phyloP scores from a whole-genome alignment of 2,113 vertebrate species.

The Chamaea fasciata region DNA sequence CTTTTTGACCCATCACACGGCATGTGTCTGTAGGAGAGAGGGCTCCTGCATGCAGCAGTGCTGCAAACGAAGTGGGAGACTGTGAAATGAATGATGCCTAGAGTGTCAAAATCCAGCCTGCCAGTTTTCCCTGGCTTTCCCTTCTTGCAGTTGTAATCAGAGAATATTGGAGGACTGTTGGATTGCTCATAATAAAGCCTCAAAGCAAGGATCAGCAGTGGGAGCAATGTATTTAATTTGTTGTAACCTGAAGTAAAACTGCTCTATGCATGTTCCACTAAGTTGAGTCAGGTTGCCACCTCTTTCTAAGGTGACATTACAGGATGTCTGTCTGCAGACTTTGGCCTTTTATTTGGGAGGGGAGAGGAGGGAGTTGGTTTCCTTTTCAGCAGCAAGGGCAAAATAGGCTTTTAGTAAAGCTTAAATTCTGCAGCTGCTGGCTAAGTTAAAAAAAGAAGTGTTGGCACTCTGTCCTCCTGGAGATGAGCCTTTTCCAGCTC shows the following conservation, averaged over 20 bases:
- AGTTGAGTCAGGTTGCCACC: background rate
- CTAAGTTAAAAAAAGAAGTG: slow-evolving; percentile 11
- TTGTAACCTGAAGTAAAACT: background rate
- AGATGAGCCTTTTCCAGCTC: slow-evolving; percentile 27
- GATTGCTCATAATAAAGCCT: background rate
- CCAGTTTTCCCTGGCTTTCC: background rate
- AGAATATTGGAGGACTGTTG: background rate
- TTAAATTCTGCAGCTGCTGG: slow-evolving; percentile 36
- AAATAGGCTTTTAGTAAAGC: slow-evolving; percentile 22
- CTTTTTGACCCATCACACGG: background rate
- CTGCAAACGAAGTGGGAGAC: background rate
- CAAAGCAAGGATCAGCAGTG: background rate
- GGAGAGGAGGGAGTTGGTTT: background rate
- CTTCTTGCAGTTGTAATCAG: background rate
- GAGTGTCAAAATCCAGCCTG: background rate
- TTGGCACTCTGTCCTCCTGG: slow-evolving; percentile 17
- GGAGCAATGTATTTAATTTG: background rate
- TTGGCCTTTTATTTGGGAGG: background rate
- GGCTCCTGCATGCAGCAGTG: background rate
- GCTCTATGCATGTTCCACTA: background rate
- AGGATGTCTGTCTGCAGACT: slow-evolving; percentile 1
- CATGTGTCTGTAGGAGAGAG: background rate
- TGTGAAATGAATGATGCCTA: background rate
- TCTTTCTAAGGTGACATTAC: background rate
- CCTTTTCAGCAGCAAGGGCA: slow-evolving; percentile 12